Percentiles rank a stretch among this genome's conserved stretches.
phyloP scores from a whole-genome alignment of 1,140 invertebrate species.

The Micrasema longulum region DNA sequence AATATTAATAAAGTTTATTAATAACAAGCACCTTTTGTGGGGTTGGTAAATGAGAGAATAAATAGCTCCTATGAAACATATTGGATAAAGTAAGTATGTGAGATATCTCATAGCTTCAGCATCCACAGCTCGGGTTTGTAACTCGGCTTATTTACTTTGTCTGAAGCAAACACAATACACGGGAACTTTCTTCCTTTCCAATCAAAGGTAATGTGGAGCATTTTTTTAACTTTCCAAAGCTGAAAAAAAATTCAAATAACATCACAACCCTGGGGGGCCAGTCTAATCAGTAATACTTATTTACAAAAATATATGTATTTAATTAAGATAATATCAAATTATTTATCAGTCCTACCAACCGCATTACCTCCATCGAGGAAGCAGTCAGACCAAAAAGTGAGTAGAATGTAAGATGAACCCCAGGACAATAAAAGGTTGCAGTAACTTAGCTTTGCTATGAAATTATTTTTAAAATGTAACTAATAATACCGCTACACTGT shows the following conservation, averaged over 20 bases:
- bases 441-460: too few relatives aligned
- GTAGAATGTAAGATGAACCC: too few relatives aligned
- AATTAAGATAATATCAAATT: too few relatives aligned
- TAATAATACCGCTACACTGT: too few relatives aligned
- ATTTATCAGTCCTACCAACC: too few relatives aligned
- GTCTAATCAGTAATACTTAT: too few relatives aligned
- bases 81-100: slow-evolving; percentile 91
- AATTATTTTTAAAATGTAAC: too few relatives aligned
- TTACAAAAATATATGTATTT: too few relatives aligned
- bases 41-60: slow-evolving; percentile 94
- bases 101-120: slow-evolving; percentile 92
- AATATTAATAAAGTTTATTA: not conserved
- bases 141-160: slow-evolving; percentile 74
- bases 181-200: slow-evolving; percentile 60
- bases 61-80: slow-evolving; percentile 86
- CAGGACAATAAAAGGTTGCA: too few relatives aligned
- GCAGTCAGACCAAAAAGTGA: too few relatives aligned
- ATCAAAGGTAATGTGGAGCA: slow-evolving; percentile 80
- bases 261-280: too few relatives aligned
- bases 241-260: slow-evolving; percentile 58
- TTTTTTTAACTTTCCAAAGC: slow-evolving; percentile 96
- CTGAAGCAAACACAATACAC: slow-evolving; percentile 62
- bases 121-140: slow-evolving; percentile 87
- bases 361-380: too few relatives aligned
- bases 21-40: slow-evolving; percentile 80